Evolutionary conservation across 2,113 vertebrate genomes (phyloP).

Genomic region (Epinephelus cyanopodus): DNA sequence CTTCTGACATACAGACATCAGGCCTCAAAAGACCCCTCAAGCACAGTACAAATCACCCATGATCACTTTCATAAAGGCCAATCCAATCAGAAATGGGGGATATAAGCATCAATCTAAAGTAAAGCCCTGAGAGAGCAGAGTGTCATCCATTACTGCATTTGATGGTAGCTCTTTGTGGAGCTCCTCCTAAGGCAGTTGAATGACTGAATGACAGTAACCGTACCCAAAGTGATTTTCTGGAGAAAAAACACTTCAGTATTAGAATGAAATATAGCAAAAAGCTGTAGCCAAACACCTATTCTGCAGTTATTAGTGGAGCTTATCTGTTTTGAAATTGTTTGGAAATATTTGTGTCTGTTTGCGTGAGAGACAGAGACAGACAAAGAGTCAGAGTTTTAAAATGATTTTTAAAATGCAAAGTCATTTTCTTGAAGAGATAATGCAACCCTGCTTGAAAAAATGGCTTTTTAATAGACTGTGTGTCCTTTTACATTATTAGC

Average conservation of each 20-base stretch:
- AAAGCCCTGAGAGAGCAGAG: not conserved
- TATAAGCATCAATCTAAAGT: not conserved
- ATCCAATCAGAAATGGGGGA: not conserved
- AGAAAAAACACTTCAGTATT: not conserved
- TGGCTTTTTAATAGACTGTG: conserved; percentile 14
- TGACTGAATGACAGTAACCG: conserved; percentile 10
- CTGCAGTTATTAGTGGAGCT: not conserved
- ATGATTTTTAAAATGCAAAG: not conserved
- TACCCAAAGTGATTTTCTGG: conserved; percentile 13
- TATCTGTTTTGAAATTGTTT: not conserved
- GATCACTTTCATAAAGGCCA: not conserved
- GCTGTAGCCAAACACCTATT: not conserved
- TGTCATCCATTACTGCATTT: conserved; percentile 8
- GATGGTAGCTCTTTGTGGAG: conserved; percentile 15
- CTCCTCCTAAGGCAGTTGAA: conserved; percentile 4
- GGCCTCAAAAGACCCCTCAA: not conserved
- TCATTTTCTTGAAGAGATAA: conserved; percentile 10
- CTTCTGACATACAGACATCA: conserved; percentile 1
- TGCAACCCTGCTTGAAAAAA: not conserved
- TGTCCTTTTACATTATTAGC: conserved; percentile 45
- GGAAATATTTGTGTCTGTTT: not conserved
- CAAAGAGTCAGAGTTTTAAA: not conserved
- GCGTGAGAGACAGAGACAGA: not conserved
- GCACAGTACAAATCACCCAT: not conserved
- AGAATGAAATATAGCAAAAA: not conserved